Evolutionary conservation across 2,797 vertebrate genomes (phyloP), one percentile per base, ranked within the genome.

Genomic region (Sarcoramphus papa): DNA sequence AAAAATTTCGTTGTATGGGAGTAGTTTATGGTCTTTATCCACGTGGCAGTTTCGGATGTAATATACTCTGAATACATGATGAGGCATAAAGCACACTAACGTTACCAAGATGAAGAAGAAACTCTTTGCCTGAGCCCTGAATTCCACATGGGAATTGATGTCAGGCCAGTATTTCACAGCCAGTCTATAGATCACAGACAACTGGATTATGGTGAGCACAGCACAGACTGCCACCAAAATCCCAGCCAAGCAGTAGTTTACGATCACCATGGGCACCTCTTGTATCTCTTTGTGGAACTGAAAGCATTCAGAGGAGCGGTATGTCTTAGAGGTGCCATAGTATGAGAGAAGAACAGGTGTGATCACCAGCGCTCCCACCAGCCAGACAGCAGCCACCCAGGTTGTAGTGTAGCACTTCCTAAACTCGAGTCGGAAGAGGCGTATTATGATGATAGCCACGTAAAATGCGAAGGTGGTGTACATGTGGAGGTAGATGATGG

Each of bases 71-170:
- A 98, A 98, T 9, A 70, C 60, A 28, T 98, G 98, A 74, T 98
- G 98, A 35, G 98, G 98, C 54, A 98, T 82, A 75, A 98, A 98
- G 59, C 97, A 98, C 65, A 98, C 75, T 47, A 98, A 33, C 24
- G 97, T 97, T 25, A 98, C 88, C 53, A 98, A 22, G 62, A 98
- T 93, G 62, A 98, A 98, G 76, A 97, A 97, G 65, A 95, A 92
- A 56, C 98, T 98, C 85, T 98, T 98, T 33, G 98, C 75, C 86
- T 98, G 98, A 67, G 97, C 98, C 96, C 98, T 97, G 76, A 98
- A 98, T 84, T 98, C 98, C 84, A 98, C 97, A 4, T 96, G 97
- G 25, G 93, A 79, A 62, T 76, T 96, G 70, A 95, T 8, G 19
- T 93, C 78, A 45, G 91, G 96, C 95, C 97, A 97, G 60, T 97